Percentiles rank a stretch among this genome's conserved stretches.
Evolutionary conservation across 1,140 invertebrate species (phyloP).

Genomic region (Drosophila athabasca): DNA sequence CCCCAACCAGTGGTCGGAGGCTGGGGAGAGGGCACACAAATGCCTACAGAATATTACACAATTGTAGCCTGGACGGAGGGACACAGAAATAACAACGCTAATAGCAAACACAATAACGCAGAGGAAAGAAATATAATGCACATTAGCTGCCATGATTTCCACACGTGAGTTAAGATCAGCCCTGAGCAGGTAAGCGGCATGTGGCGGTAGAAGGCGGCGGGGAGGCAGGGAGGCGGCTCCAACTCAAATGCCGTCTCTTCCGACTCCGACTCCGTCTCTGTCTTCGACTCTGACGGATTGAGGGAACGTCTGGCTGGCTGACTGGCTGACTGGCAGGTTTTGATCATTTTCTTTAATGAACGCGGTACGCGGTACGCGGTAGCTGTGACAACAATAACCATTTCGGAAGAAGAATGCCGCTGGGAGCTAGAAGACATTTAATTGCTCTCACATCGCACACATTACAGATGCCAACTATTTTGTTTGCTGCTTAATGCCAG

Average conservation of each 20-base stretch:
- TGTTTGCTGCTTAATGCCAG: no score
- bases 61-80: constrained; percentile 34
- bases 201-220: no score
- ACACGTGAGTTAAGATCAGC: constrained; percentile 31
- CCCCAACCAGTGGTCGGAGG: constrained; percentile 7
- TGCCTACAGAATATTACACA: constrained; percentile 60
- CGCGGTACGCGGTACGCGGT: constrained; percentile 14
- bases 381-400: constrained; percentile 47
- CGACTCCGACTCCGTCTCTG: not conserved
- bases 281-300: constrained; percentile 25
- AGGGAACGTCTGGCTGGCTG: constrained; percentile 15
- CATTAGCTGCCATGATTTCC: constrained; percentile 52
- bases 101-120: not conserved
- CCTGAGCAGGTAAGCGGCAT: not conserved
- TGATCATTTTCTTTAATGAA: constrained; percentile 41
- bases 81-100: no score
- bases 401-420: constrained; percentile 29
- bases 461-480: no score
- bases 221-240: constrained; percentile 1
- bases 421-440: not conserved
- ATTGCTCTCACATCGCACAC: constrained; percentile 3
- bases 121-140: constrained; percentile 41
- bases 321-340: constrained; percentile 42
- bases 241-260: no score
- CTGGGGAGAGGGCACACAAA: constrained; percentile 16